phyloP scores from a whole-genome alignment of 1,140 invertebrate species.

The Heliconius nattereri region DNA sequence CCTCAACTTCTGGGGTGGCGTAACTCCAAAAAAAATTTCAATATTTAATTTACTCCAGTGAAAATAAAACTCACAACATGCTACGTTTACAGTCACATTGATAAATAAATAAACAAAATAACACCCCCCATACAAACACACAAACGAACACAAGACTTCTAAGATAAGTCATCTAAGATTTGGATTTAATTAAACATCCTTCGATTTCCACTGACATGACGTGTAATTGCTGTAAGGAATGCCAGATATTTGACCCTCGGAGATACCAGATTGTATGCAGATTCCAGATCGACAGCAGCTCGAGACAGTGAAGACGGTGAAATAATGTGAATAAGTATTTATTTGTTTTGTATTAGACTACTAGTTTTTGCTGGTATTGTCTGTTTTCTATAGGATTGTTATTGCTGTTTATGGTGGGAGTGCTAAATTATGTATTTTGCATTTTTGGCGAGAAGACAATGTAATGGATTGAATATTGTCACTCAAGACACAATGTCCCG shows the following conservation, averaged over 20 bases:
- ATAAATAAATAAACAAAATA: neutral
- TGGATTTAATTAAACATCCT: constrained; percentile 63
- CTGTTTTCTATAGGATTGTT: neutral
- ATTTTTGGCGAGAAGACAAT: too few species aligned
- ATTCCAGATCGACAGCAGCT: constrained; percentile 15
- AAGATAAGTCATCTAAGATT: constrained; percentile 56
- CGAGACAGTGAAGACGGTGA: constrained; percentile 17
- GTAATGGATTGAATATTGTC: too few species aligned
- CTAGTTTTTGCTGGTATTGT: neutral
- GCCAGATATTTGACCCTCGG: constrained; percentile 9
- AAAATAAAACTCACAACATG: too few species aligned
- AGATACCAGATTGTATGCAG: constrained; percentile 4
- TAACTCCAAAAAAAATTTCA: too few species aligned
- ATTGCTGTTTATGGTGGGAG: neutral
- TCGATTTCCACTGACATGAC: constrained; percentile 46
- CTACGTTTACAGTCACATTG: too few species aligned
- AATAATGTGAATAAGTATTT: neutral
- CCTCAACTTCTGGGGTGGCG: too few species aligned
- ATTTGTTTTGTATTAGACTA: neutral
- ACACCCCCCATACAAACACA: constrained; percentile 36
- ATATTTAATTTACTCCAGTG: too few species aligned
- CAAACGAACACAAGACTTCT: constrained; percentile 39
- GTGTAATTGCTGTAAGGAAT: constrained; percentile 36
- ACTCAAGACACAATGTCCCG: too few species aligned
- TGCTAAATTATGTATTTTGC: too few species aligned